Base-by-base conservation (phyloP, 2,113 vertebrate genomes). In the Nyctibius bracteatus region DNA sequence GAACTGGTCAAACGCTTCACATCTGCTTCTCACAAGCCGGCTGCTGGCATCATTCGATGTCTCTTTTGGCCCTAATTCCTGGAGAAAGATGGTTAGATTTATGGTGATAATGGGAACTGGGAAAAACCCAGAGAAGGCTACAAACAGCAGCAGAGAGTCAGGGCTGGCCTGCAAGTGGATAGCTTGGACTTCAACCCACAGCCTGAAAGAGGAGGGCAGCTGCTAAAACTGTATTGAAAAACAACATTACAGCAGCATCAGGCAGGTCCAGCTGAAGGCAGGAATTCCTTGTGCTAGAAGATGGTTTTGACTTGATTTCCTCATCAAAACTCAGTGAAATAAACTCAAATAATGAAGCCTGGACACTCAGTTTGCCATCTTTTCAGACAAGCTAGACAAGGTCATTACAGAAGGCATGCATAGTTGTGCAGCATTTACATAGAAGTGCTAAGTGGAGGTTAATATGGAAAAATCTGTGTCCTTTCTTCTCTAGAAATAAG, bases 71-170 rank as follows among this genome's bases (percentile, higher is more conserved):
- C 33, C 5, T 37, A 35, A 23, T 84, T 73, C 28, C 37, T 71
- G 39, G 66, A 47, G n/a, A 75, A 57, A 63, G 23, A 2, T 68
- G 20, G 22, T 86, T 78, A 66, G 25, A 39, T 0, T 58, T 5
- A 5, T 6, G 3, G 13, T 13, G 21, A 41, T 1, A 0, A 47
- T 16, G 23, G 21, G 27, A 88, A 21, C 33, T 46, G 43, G 44
- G 35, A 28, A 44, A n/a, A 78, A 9, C 10, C 3, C 22, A n/a
- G 71, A 73, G 62, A 63, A 75, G 65, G 11, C 31, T 86, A 28
- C 5, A 10, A 27, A 46, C 9, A 70, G 37, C 58, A n/a, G n/a
- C 12, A 7, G 20, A 4, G 22, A 4, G 6, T 1, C 4, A 1
- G 0, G 17, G n/a, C n/a, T 75, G 47, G n/a, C 25, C 39, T 71